Conservation (phyloP, 2,888 invertebrate species). For the Hirtodrosophila trivittata region DNA sequence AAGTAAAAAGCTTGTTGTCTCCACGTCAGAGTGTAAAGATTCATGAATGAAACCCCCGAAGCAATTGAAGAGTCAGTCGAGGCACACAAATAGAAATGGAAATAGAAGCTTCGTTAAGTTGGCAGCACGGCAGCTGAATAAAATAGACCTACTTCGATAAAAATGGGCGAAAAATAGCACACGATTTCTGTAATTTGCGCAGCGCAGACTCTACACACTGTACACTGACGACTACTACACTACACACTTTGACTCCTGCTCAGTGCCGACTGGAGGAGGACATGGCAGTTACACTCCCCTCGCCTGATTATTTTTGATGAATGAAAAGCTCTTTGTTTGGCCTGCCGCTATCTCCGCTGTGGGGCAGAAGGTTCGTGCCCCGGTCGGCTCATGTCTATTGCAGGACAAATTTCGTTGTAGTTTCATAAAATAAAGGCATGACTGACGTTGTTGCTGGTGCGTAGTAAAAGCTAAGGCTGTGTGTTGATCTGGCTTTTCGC, state of each 20-base stretch:
- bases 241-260: no score
- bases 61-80: constrained; percentile 55
- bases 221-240: constrained; percentile 18
- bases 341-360: constrained; percentile 45
- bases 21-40: constrained; percentile 62
- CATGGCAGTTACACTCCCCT: constrained; percentile 21
- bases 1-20: constrained; percentile 68
- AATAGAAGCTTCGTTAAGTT: constrained; percentile 68
- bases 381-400: constrained; percentile 9
- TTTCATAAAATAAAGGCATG: constrained; percentile 30
- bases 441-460: constrained; percentile 54
- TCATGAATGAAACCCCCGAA: constrained; percentile 68
- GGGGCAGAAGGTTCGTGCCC: constrained; percentile 12
- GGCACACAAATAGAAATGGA: constrained; percentile 19
- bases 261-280: no score
- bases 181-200: constrained; percentile 46
- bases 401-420: constrained; percentile 23
- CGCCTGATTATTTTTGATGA: constrained; percentile 76
- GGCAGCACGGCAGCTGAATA: constrained; percentile 31
- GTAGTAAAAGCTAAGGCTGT: constrained; percentile 42
- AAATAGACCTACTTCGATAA: constrained; percentile 56
- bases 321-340: constrained; percentile 79
- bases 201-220: constrained; percentile 69
- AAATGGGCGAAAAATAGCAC: constrained; percentile 63
- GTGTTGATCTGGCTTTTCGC: constrained; percentile 23